Evolutionary conservation across 2,888 invertebrate species (phyloP).

Genomic region (Lepas anatifera): DNA sequence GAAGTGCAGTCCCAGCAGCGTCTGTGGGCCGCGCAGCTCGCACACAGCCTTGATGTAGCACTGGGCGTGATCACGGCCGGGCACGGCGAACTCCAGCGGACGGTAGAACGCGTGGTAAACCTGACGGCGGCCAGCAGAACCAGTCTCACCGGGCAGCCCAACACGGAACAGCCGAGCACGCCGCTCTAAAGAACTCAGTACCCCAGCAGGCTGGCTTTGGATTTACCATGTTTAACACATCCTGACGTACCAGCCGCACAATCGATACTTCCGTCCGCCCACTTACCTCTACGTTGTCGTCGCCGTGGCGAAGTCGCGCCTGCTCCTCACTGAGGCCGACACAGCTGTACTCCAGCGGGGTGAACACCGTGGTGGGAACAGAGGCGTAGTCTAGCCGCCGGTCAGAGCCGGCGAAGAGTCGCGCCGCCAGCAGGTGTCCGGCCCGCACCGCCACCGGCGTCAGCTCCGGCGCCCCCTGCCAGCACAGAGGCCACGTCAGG

Average conservation of each 20-base stretch:
- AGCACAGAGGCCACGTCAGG: background rate
- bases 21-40: background rate
- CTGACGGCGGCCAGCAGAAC: background rate
- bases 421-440: conserved; percentile 41
- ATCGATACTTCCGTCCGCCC: too few species aligned
- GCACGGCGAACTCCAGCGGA: conserved; percentile 45
- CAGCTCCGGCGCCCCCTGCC: conserved; percentile 42
- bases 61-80: conserved; percentile 38
- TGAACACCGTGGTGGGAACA: conserved; percentile 49
- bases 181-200: too few species aligned
- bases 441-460: conserved; percentile 47
- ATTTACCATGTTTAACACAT: too few species aligned
- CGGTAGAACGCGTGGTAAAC: conserved; percentile 44
- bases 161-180: too few species aligned
- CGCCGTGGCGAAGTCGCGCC: conserved; percentile 38
- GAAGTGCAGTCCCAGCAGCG: conserved; percentile 32
- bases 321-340: conserved; percentile 46
- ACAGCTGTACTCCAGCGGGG: conserved; percentile 47
- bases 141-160: background rate
- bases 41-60: conserved; percentile 47
- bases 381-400: conserved; percentile 37
- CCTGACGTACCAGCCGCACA: too few species aligned
- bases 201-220: too few species aligned
- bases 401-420: conserved; percentile 24
- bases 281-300: conserved; percentile 38